Evolutionary conservation across 2,888 invertebrate species (phyloP), one percentile per base, ranked within the genome.

Genomic region (Mechanitis mazaeus): DNA sequence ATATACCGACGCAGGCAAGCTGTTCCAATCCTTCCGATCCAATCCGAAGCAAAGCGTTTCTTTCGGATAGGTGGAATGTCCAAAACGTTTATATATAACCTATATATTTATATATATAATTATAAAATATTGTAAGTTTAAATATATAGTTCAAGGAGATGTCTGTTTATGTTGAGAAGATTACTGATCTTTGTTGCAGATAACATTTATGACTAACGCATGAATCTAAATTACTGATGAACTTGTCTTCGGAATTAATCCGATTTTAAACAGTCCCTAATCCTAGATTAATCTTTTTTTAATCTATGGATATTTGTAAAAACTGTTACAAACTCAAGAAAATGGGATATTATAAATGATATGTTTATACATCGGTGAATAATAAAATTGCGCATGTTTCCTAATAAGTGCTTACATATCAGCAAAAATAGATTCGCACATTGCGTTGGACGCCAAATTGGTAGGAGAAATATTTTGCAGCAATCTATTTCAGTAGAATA

Each of bases 401-500:
- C 45, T 56, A 31, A 33, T 53, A 20, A 35, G 45, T 58, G 54
- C 45, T 45, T 45, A 33, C 12, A 38, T 12, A 54, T 45, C 3
- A n/a, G 47, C 65, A 56, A 50, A 65, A 63, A 63, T 63, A 65
- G 58, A 56, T 50, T 12, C 42, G 63, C 65, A 63, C 63, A 58
- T 60, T 46, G 60, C 38, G 42, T 50, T 59, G 54, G 56, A 59
- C 56, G 59, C 63, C 56, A 65, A 62, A 58, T 54, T 42, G 53
- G 60, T 57, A 60, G 33, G 60, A 28, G 60, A 65, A 65, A 60
- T 58, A 60, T 60, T 65, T 57, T 35, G 55, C 55, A 59, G 59
- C 65, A 63, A 54, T 71, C 69, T 83, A 83, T 84, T 83, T 80
- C 71, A 69, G 77, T 67, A 70, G 55, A 65, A 76, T 78, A 84